A percentile compares a stretch with the other conserved stretches of the same genome.
These are phyloP conservation scores for Heliconius ismenius DNA, from an alignment of 2,888 invertebrate species.

Conservation along the genomic window DNA sequence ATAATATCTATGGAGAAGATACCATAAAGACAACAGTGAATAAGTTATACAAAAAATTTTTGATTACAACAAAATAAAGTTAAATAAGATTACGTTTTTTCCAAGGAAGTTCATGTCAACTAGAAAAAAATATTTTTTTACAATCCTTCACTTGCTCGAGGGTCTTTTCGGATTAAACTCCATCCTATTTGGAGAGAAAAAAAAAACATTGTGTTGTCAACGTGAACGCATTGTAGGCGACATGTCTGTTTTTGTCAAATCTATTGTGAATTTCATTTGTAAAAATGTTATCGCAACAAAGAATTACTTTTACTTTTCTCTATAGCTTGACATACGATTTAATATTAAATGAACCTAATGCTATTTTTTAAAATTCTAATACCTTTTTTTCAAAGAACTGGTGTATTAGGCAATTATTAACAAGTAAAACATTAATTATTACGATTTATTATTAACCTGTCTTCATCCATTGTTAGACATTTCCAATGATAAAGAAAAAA, in stretches of 20 bases:
- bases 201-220: conserved; percentile 38
- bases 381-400: background rate
- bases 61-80: background rate
- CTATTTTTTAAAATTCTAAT: background rate
- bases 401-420: background rate
- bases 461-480: too few relatives aligned
- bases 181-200: conserved; percentile 50
- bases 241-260: conserved; percentile 33
- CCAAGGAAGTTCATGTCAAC: conserved; percentile 16
- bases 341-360: background rate
- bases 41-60: background rate
- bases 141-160: conserved; percentile 62
- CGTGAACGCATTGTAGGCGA: conserved; percentile 31
- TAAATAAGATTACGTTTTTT: conserved; percentile 2
- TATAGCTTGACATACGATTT: background rate
- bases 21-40: background rate
- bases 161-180: conserved; percentile 73
- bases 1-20: background rate
- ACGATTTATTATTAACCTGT: too few relatives aligned
- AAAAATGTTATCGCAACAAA: conserved; percentile 11
- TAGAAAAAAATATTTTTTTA: conserved; percentile 58
- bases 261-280: conserved; percentile 27
- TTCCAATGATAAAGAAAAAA: too few relatives aligned
- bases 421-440: too few relatives aligned
- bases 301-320: background rate